phyloP scores from a whole-genome alignment of 2,797 vertebrate species.

The Onychomys arenicola region DNA sequence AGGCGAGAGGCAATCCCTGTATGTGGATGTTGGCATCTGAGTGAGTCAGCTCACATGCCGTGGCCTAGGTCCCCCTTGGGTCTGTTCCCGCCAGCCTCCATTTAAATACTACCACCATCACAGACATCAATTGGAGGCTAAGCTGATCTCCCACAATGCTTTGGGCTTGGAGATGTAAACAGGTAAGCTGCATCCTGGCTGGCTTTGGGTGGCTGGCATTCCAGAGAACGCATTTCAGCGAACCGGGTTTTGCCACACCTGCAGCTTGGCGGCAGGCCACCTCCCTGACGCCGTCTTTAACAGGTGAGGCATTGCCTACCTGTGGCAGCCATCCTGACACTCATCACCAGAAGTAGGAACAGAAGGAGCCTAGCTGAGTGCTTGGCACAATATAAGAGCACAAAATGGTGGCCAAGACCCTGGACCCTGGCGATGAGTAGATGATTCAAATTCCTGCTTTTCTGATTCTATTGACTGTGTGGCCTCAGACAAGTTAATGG shows the following conservation, averaged over 20 bases:
- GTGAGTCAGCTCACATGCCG: not conserved
- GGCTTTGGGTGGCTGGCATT: not conserved
- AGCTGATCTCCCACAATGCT: not conserved
- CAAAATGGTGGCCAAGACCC: not conserved
- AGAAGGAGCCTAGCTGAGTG: not conserved
- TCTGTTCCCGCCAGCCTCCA: not conserved
- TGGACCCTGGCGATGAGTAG: not conserved
- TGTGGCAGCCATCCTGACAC: not conserved
- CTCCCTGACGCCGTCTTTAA: not conserved
- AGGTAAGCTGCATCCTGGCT: not conserved
- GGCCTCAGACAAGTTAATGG: not conserved
- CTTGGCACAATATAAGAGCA: not conserved
- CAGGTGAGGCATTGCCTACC: not conserved
- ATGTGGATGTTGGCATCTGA: no score
- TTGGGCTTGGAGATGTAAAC: not conserved
- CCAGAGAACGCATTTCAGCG: not conserved
- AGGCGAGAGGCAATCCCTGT: not conserved
- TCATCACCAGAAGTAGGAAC: not conserved
- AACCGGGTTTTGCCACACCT: not conserved
- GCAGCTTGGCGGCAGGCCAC: not conserved
- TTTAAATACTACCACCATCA: not conserved
- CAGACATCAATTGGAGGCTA: not conserved
- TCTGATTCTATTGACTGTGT: not conserved
- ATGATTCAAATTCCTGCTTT: not conserved
- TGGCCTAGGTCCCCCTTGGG: not conserved